Evolutionary conservation across 2,797 vertebrate species (phyloP), one percentile per base, ranked within the genome.

Genomic region (Anomalospiza imberbis): DNA sequence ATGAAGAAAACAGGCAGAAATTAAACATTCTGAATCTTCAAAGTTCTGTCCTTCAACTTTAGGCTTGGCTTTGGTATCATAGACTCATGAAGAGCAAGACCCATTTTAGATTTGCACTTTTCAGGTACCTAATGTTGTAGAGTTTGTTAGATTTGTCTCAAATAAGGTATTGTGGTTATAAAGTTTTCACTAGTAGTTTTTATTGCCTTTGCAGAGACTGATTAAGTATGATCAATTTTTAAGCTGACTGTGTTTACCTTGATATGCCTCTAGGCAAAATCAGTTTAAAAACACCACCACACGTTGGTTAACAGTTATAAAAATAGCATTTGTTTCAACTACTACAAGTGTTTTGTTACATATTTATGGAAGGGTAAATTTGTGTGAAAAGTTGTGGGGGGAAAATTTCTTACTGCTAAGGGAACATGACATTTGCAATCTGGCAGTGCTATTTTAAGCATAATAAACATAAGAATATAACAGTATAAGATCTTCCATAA

Each of bases 281-380:
- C 55, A 71, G 19, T 70, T 90, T 91, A 62, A 90, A 94, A 89
- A 4, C 83, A 86, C 17, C 85, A 91, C 79, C 95, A 90, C 54
- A 72, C 3, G 1, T 32, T 95, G 82, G 51, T 40, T 74, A 81
- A 72, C 91, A 74, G 93, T 81, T 94, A 72, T 55, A 96, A 84
- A 94, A 94, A 96, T 95, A 96, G 70, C 73, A 81, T 84, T 94
- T 94, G 62, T 94, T 96, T 89, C 91, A 93, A 65, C 89, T 94
- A 74, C 92, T 96, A 89, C 66, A 94, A 93, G 82, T 75, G 90
- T 76, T 95, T 95, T 93, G 76, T 94, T 90, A 62, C 80, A 88
- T 91, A 94, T 95, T 94, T 94, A 76, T 94, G 85, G 90, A 78
- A 90, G 91, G 55, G 77, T 88, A 90, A 70, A 91, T 91, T 76